phyloP scores from a whole-genome alignment of 2,113 vertebrate genomes.

The Lepidothrix coronata region DNA sequence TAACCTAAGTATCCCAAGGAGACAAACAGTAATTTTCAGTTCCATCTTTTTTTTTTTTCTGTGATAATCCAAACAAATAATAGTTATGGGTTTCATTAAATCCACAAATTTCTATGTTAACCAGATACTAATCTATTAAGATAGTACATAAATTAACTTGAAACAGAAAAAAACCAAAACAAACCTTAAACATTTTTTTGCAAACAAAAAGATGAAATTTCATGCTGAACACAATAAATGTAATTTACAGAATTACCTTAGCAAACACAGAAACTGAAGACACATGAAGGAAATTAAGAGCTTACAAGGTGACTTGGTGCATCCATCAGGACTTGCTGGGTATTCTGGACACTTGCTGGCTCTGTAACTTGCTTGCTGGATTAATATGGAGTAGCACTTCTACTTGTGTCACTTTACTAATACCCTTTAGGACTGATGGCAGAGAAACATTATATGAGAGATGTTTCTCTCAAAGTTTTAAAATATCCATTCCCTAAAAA shows the following conservation, averaged over 20 bases:
- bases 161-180: background rate
- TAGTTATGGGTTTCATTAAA: background rate
- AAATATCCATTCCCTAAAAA: background rate
- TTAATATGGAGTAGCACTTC: background rate
- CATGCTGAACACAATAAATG: background rate
- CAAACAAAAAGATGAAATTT: background rate
- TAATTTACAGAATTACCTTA: background rate
- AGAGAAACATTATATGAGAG: background rate
- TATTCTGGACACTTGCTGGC: background rate
- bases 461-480: background rate
- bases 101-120: background rate
- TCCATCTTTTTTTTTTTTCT: background rate
- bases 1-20: constrained; percentile 25
- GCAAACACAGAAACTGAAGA: background rate
- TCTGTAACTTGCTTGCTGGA: background rate
- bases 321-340: background rate
- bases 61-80: background rate
- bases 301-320: background rate
- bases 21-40: background rate
- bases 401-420: background rate
- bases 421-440: background rate
- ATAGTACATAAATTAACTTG: background rate
- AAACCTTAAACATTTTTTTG: background rate
- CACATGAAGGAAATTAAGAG: background rate
- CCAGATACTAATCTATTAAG: background rate